phyloP scores from a whole-genome alignment of 2,797 vertebrate genomes.

The Micromesistius poutassou region DNA sequence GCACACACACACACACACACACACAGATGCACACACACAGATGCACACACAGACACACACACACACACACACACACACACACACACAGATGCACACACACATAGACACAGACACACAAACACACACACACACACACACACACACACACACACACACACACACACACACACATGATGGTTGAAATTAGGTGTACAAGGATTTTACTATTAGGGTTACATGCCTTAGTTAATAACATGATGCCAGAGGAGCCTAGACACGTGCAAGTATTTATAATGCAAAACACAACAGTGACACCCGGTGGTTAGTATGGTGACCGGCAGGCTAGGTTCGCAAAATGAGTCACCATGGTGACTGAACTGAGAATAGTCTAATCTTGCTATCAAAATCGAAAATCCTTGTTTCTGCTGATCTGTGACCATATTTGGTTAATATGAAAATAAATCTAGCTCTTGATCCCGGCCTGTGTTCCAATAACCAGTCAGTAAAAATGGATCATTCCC shows the following conservation, averaged over 20 bases:
- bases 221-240: background rate
- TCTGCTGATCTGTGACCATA: no score
- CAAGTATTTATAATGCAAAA: background rate
- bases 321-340: background rate
- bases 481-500: no score
- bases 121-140: background rate
- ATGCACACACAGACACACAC: no score
- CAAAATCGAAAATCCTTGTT: no score
- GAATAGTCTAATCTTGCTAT: background rate
- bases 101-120: background rate
- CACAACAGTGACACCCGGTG: slow-evolving; percentile 44
- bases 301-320: slow-evolving; percentile 7
- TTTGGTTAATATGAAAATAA: no score
- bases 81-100: background rate
- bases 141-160: no score
- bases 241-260: background rate
- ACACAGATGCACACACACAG: no score
- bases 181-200: background rate
- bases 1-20: no score
- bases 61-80: no score
- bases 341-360: background rate
- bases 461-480: no score
- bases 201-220: background rate
- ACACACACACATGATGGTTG: background rate
- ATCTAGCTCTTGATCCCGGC: no score